Evolutionary conservation across 1,140 invertebrate species (phyloP), one percentile per base, ranked within the genome.

Genomic region (Heliconius hermathena): DNA sequence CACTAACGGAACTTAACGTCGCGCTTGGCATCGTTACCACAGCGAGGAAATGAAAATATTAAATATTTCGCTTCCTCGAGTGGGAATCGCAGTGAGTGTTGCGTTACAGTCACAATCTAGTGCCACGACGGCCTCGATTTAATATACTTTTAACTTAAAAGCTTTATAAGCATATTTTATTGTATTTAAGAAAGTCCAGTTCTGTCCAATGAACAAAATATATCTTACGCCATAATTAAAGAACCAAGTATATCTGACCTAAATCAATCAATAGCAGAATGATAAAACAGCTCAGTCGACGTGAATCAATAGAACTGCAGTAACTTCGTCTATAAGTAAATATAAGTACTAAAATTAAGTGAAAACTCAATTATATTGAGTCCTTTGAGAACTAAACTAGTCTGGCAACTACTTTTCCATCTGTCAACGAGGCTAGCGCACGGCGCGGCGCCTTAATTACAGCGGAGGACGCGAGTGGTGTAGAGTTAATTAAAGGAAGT

Each of bases 341-440:
- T 76, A 71, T 26, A 26, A 52, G 75, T 18, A 71, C 26, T 26
- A 71, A 52, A 76, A 71, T 77, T 77, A 54, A 77, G 76, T 77
- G 70, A 77, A 77, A 77, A 71, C 76, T 52, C 76, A 77, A 71
- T 76, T 76, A 76, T 77, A 77, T 77, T 36, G 60, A 71, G 76
- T 66, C 70, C 70, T 72, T 77, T 72, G 70, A 72, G 66, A 71
- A 46, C 70, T 18, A 72, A 77, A 72, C 76, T 72, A 54, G 70
- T 71, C 76, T 77, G 76, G 76, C 54, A 77, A 77, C 66, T 77
- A 77, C 66, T 77, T 77, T 77, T 77, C 76, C 76, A 77, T 76
- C 75, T 77, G 76, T 77, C 76, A 77, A 77, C 76, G 76, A 77
- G 76, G 46, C 76, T 71, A 77, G 66, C 54, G 70, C 46, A 77